These are phyloP conservation scores for Narcine bancroftii DNA, from an alignment of 2,113 vertebrate genomes.

Conservation along the genomic window DNA sequence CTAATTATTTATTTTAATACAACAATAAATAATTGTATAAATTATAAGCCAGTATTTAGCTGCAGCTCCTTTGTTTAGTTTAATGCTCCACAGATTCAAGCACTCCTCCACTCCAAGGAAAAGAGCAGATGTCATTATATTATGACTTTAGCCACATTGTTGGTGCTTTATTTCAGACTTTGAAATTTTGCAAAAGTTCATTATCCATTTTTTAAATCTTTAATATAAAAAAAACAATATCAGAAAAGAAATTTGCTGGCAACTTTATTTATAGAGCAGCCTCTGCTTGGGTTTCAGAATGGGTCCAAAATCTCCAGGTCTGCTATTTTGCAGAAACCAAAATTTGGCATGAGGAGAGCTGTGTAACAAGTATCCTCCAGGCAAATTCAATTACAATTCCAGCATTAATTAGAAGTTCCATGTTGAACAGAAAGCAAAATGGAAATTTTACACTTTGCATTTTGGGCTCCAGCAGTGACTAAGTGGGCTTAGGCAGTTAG, in stretches of 20 bases:
- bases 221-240: no score
- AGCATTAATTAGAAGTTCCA: not conserved
- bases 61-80: not conserved
- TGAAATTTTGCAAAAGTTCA: constrained; percentile 24
- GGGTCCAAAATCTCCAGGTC: not conserved
- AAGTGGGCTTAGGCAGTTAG: not conserved
- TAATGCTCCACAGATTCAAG: not conserved
- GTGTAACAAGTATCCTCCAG: not conserved
- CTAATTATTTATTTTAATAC: not conserved
- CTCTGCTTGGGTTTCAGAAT: not conserved
- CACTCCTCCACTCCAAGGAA: not conserved
- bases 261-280: not conserved
- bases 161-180: not conserved
- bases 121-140: not conserved
- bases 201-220: no score
- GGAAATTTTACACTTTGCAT: not conserved
- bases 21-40: not conserved
- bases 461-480: not conserved
- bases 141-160: constrained; percentile 6
- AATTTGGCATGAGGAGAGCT: not conserved
- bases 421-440: not conserved
- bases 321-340: not conserved
- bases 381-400: not conserved
- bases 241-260: not conserved
- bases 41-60: not conserved